phyloP scores from a whole-genome alignment of 2,797 vertebrate species.

The Cygnus olor region DNA sequence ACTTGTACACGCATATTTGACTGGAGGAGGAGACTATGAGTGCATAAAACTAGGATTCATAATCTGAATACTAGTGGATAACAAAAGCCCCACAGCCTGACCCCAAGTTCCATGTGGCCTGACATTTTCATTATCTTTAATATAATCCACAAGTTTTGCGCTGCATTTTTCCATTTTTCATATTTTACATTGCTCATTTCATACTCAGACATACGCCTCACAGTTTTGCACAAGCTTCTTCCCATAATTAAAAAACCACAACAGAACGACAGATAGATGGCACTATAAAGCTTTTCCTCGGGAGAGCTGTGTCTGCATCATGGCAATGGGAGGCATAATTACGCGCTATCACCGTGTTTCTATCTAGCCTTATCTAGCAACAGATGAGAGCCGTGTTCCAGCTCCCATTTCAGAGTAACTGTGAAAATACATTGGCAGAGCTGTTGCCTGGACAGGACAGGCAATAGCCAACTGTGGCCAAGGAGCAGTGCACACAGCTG shows the following conservation, averaged over 20 bases:
- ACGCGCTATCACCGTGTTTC: neutral
- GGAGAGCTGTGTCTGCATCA: neutral
- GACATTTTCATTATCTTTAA: neutral
- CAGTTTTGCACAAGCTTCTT: neutral
- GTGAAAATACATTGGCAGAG: neutral
- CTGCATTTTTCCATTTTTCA: neutral
- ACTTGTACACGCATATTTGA: neutral
- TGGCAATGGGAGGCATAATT: neutral
- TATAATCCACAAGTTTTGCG: neutral
- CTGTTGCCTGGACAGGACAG: neutral
- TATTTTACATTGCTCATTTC: neutral
- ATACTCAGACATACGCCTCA: neutral
- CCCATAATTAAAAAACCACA: neutral
- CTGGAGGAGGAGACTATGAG: neutral
- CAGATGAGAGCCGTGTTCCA: neutral
- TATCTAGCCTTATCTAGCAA: neutral
- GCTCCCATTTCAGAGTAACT: neutral
- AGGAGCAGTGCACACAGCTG: neutral
- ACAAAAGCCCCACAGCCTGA: neutral
- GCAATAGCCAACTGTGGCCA: neutral
- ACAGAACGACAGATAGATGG: neutral
- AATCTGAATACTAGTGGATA: neutral
- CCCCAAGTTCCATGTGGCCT: neutral
- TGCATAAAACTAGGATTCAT: neutral
- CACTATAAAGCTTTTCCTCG: neutral